These are phyloP conservation scores for Alcedo quadribrachys DNA, from an alignment of 2,797 vertebrate species.

Conservation along the genomic window DNA sequence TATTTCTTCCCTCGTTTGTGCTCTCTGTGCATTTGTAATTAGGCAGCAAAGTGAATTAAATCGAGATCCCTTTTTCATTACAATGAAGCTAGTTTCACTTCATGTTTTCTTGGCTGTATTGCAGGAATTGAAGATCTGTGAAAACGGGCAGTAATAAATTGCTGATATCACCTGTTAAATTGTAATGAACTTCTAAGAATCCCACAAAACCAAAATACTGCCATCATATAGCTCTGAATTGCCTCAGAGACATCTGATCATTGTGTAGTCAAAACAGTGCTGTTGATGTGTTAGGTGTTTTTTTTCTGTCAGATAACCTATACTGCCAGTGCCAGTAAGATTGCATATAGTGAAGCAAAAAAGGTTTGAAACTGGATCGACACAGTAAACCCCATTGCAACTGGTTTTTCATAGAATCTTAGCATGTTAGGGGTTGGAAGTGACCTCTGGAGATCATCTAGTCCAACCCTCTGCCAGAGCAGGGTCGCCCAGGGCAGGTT, in stretches of 20 bases:
- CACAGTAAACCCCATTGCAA: background rate
- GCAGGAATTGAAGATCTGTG: background rate
- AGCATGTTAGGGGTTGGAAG: too few relatives aligned
- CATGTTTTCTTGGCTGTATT: background rate
- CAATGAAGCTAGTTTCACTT: background rate
- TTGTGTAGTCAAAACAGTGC: background rate
- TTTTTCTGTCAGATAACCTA: background rate
- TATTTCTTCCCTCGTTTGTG: background rate
- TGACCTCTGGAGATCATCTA: too few relatives aligned
- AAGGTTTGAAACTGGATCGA: background rate
- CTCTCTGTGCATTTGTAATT: background rate
- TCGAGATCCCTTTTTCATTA: background rate
- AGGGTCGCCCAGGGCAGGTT: too few relatives aligned
- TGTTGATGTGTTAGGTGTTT: background rate
- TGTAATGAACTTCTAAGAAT: background rate
- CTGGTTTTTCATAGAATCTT: background rate
- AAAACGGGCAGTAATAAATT: background rate
- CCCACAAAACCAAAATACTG: background rate
- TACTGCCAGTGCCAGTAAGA: background rate
- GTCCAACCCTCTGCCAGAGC: too few relatives aligned
- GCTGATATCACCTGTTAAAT: background rate
- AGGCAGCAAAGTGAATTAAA: constrained; percentile 9
- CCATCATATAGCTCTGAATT: background rate
- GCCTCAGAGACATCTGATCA: background rate
- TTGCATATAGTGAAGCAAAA: background rate